phyloP scores from a whole-genome alignment of 1,140 invertebrate genomes.

The Steinernema feltiae region DNA sequence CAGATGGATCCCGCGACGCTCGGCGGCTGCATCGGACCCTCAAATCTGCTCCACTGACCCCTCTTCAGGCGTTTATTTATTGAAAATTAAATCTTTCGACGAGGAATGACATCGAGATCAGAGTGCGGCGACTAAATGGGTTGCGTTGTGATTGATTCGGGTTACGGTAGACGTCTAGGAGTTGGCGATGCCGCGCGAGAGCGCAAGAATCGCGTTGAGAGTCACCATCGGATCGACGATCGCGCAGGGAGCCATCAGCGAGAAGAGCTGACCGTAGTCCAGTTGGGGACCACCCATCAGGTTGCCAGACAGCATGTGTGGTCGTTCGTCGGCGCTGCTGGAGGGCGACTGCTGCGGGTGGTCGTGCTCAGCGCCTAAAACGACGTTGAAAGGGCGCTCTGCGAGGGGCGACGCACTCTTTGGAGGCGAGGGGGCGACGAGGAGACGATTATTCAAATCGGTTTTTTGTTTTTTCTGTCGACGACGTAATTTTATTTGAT shows the following conservation, averaged over 20 bases:
- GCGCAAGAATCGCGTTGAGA: not conserved
- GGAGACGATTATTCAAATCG: not conserved
- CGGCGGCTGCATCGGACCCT: not conserved
- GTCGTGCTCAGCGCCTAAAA: not conserved
- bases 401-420: not conserved
- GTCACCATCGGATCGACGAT: not conserved
- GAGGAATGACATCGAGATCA: constrained; percentile 10
- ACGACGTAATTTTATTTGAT: constrained; percentile 45
- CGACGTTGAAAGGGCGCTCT: not conserved
- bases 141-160: not conserved
- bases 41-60: not conserved
- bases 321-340: not conserved
- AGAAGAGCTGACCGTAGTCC: constrained; percentile 8
- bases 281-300: not conserved
- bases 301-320: not conserved
- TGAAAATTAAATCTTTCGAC: not conserved
- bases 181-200: not conserved
- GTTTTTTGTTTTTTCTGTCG: constrained; percentile 43
- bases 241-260: constrained; percentile 1
- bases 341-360: not conserved
- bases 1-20: not conserved
- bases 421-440: not conserved
- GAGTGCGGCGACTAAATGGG: not conserved
- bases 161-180: not conserved
- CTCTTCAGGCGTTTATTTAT: not conserved